Percentiles rank a stretch among this genome's conserved stretches.
phyloP scores from a whole-genome alignment of 2,113 vertebrate species.

The Gracilinanus agilis region DNA sequence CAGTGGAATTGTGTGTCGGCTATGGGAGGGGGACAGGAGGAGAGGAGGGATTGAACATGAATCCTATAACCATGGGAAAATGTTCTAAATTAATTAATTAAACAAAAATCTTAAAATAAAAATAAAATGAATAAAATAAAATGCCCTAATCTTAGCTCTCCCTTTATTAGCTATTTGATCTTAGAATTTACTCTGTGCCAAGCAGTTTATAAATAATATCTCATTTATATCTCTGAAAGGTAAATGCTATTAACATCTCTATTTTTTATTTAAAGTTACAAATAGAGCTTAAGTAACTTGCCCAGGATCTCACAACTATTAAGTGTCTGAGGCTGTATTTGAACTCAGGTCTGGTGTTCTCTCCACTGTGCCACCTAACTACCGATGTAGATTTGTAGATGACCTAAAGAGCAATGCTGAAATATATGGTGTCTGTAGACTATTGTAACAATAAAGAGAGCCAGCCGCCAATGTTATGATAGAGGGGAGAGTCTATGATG shows the following conservation, averaged over 20 bases:
- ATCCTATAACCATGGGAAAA: no score
- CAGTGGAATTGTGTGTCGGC: no score
- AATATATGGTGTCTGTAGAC: neutral
- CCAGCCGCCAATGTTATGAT: no score
- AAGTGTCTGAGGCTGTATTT: neutral
- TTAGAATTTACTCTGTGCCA: neutral
- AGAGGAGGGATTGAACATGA: no score
- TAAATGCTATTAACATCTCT: no score
- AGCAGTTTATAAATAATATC: neutral
- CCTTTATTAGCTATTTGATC: neutral
- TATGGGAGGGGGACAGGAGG: no score
- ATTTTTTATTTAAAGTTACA: neutral
- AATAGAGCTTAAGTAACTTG: neutral
- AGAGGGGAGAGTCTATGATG: no score
- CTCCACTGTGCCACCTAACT: neutral
- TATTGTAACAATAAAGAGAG: no score
- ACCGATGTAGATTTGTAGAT: neutral
- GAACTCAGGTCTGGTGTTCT: neutral
- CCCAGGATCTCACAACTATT: neutral
- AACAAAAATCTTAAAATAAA: no score
- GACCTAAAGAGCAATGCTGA: neutral
- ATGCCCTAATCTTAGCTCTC: neutral
- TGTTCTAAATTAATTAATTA: no score
- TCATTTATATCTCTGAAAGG: neutral
- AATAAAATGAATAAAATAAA: no score